Percentiles rank a stretch among this genome's conserved stretches.
Evolutionary conservation across 2,113 vertebrate genomes (phyloP).

Genomic region (Erythrolamprus reginae): DNA sequence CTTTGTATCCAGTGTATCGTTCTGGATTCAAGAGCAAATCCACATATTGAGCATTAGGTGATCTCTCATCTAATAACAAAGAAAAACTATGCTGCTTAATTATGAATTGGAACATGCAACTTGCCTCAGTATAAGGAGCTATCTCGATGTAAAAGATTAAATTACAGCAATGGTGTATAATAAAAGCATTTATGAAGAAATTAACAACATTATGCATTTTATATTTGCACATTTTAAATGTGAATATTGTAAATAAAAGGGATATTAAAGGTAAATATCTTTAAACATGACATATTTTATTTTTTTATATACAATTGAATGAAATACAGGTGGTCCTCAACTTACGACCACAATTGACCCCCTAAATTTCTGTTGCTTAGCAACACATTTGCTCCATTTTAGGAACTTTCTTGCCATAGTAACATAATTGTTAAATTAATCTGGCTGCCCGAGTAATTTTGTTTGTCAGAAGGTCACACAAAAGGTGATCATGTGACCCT

Average conservation of each 20-base stretch:
- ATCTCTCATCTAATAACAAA: slow-evolving; percentile 79
- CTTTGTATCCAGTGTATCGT: slow-evolving; percentile 91
- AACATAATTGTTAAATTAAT: not conserved
- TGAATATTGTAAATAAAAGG: not conserved
- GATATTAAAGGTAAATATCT: not conserved
- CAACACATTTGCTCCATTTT: not conserved
- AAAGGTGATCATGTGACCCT: not conserved
- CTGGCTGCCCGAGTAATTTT: not conserved
- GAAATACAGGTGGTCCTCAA: not conserved
- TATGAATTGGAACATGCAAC: not conserved
- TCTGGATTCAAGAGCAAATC: slow-evolving; percentile 91
- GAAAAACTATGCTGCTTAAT: slow-evolving; percentile 1
- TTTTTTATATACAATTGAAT: not conserved
- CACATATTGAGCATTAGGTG: slow-evolving; percentile 90
- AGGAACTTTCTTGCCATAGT: not conserved
- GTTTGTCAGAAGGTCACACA: not conserved
- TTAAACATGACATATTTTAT: not conserved
- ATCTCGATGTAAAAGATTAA: not conserved
- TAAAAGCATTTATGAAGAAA: not conserved
- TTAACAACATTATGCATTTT: not conserved
- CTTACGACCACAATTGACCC: not conserved
- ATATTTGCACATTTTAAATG: not conserved
- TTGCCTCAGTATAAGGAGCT: not conserved
- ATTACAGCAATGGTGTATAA: not conserved
- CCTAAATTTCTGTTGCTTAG: not conserved